These are phyloP conservation scores for Rana temporaria DNA, from an alignment of 2,113 vertebrate genomes.

Conservation along the genomic window DNA sequence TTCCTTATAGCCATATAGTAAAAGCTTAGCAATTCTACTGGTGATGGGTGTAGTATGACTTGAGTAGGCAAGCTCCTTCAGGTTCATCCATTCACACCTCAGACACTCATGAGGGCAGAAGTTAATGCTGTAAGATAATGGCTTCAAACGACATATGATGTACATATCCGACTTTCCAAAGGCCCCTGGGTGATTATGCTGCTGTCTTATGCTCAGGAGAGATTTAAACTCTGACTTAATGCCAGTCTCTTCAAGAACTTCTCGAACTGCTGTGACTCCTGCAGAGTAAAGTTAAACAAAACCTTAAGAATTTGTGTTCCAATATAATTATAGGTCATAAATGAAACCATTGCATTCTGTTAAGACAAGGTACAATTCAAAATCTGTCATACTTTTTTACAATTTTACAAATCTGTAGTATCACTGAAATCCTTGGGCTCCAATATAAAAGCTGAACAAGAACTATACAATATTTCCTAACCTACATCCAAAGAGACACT, in stretches of 20 bases:
- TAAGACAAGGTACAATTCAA: background rate
- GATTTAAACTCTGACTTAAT: conserved; percentile 88
- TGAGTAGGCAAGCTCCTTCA: conserved; percentile 73
- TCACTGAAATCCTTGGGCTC: no score
- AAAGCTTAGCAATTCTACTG: conserved; percentile 78
- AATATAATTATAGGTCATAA: no score
- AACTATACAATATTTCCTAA: no score
- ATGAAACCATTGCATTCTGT: background rate
- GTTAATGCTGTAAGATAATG: conserved; percentile 80
- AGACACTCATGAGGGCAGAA: conserved; percentile 90
- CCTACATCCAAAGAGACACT: no score
- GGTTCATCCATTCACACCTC: conserved; percentile 87
- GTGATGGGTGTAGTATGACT: conserved; percentile 82
- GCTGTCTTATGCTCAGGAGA: conserved; percentile 90
- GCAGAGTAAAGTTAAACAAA: conserved; percentile 31
- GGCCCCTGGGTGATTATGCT: conserved; percentile 86
- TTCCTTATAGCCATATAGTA: conserved; percentile 79
- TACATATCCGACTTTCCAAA: conserved; percentile 94
- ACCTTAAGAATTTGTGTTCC: background rate
- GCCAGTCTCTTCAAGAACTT: conserved; percentile 94
- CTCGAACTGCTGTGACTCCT: conserved; percentile 89
- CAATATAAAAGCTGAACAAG: no score
- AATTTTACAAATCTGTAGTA: no score
- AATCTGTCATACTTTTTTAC: background rate
- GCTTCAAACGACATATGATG: conserved; percentile 86